Evolutionary conservation across 2,797 vertebrate species (phyloP).

Genomic region (Novumbra hubbsi): DNA sequence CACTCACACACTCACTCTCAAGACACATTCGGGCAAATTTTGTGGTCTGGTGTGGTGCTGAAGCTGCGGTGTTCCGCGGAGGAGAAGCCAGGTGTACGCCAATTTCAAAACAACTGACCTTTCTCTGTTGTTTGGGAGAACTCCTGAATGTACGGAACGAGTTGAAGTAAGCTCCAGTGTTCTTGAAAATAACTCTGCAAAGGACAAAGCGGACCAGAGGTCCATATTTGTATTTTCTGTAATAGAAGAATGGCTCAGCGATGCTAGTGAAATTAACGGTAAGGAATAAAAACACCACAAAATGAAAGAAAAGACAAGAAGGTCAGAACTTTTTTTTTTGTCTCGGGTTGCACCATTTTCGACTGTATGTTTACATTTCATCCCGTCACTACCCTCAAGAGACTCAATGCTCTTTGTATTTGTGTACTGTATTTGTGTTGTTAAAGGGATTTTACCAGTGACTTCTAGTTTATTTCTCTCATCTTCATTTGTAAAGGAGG

Average conservation of each 20-base stretch:
- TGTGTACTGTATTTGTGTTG: constrained; percentile 87
- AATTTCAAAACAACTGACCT: constrained; percentile 36
- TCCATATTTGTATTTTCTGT: neutral
- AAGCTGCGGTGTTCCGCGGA: neutral
- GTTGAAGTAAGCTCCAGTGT: constrained; percentile 27
- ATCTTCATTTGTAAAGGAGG: constrained; percentile 78
- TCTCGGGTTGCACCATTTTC: constrained; percentile 91
- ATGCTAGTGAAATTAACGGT: constrained; percentile 25
- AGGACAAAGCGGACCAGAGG: neutral
- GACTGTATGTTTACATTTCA: constrained; percentile 75
- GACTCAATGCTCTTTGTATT: constrained; percentile 62
- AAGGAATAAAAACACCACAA: constrained; percentile 67
- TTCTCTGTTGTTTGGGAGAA: constrained; percentile 50
- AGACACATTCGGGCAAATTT: neutral
- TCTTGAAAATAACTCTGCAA: neutral
- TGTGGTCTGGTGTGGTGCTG: neutral
- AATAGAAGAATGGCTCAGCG: neutral
- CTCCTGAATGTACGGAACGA: constrained; percentile 92
- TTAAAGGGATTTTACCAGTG: constrained; percentile 99
- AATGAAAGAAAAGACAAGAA: constrained; percentile 60
- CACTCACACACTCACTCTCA: neutral
- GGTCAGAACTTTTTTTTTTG: neutral
- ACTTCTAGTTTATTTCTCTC: constrained; percentile 81
- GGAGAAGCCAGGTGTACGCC: constrained; percentile 14
- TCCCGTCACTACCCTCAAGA: constrained; percentile 86